These are phyloP conservation scores for Talpa occidentalis DNA, from an alignment of 2,113 vertebrate species.

Conservation along the genomic window DNA sequence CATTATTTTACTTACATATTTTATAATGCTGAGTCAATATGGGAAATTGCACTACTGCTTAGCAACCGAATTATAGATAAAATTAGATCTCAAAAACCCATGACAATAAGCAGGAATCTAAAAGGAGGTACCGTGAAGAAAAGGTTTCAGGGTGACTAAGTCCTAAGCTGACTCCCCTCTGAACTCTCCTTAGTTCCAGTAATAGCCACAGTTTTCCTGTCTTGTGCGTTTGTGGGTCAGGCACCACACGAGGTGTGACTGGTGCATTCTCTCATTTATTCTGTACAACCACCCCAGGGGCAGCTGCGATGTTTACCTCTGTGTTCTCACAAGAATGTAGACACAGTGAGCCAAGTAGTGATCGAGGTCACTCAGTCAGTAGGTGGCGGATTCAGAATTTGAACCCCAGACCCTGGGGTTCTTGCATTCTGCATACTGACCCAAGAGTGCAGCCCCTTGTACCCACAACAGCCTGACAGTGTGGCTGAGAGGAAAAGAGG, in stretches of 20 bases:
- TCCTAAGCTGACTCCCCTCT: not conserved
- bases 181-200: not conserved
- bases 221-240: too few relatives aligned
- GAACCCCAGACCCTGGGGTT: not conserved
- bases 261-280: not conserved
- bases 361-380: not conserved
- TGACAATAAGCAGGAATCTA: not conserved
- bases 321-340: not conserved
- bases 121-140: not conserved
- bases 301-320: not conserved
- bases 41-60: constrained; percentile 40
- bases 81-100: constrained; percentile 14
- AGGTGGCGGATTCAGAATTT: not conserved
- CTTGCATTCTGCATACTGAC: not conserved
- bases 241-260: too few relatives aligned
- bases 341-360: not conserved
- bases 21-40: constrained; percentile 26
- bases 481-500: not conserved
- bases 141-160: not conserved
- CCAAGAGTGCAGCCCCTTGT: not conserved
- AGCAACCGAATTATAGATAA: constrained; percentile 32
- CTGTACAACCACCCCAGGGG: not conserved
- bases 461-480: not conserved
- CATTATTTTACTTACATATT: constrained; percentile 24
- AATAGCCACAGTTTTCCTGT: not conserved